A percentile compares a stretch with the other conserved stretches of the same genome.
These are phyloP conservation scores for Helicolenus hilgendorfi DNA, from an alignment of 2,797 vertebrate species.

Conservation along the genomic window DNA sequence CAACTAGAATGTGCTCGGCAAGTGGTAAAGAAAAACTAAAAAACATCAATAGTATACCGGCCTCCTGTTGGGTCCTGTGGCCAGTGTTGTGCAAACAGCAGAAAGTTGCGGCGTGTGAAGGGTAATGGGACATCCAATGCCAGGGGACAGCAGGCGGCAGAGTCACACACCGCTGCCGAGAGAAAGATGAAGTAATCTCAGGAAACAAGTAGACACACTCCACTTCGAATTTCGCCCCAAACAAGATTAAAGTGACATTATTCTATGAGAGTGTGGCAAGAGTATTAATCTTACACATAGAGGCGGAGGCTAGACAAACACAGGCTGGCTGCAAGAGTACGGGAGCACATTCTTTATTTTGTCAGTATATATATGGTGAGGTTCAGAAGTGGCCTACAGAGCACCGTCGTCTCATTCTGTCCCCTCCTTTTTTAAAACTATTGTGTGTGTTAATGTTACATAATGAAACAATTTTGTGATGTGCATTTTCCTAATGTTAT, in stretches of 20 bases:
- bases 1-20: constrained; percentile 55
- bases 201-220: constrained; percentile 93
- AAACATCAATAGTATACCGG: constrained; percentile 79
- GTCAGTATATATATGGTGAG: constrained; percentile 66
- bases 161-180: constrained; percentile 89
- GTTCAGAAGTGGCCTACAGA: constrained; percentile 64
- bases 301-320: constrained; percentile 86
- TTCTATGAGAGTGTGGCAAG: constrained; percentile 91
- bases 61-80: constrained; percentile 89
- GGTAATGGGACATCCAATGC: constrained; percentile 93
- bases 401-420: constrained; percentile 59
- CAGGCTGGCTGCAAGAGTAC: constrained; percentile 67
- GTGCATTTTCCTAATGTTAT: not conserved
- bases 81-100: constrained; percentile 92
- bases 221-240: constrained; percentile 92
- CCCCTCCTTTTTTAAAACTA: constrained; percentile 4
- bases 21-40: constrained; percentile 76
- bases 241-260: constrained; percentile 94
- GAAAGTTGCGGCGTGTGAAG: constrained; percentile 93
- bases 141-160: constrained; percentile 91
- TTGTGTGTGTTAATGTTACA: constrained; percentile 1
- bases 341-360: constrained; percentile 85
- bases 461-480: constrained; percentile 13
- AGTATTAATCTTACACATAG: constrained; percentile 91
- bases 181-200: constrained; percentile 93